A percentile compares a stretch with the other conserved stretches of the same genome.
phyloP scores from a whole-genome alignment of 2,888 invertebrate species.

The Druceiella hillmani region DNA sequence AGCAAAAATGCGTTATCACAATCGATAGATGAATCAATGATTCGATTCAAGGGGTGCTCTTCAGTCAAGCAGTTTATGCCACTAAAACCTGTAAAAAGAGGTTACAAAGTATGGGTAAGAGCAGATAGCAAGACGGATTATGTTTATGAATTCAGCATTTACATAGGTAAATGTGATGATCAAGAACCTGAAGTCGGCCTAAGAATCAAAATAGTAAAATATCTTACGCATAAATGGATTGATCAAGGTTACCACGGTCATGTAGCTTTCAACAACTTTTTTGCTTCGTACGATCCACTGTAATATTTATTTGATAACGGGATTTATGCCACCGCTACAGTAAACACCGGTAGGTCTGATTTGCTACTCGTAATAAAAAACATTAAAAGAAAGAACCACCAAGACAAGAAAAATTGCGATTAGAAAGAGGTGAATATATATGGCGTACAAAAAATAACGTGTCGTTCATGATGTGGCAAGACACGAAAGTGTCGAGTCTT shows the following conservation, averaged over 20 bases:
- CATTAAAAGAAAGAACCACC: slow-evolving; percentile 12
- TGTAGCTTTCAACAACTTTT: slow-evolving; percentile 15
- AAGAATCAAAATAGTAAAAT: slow-evolving; percentile 14
- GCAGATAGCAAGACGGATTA: slow-evolving; percentile 15
- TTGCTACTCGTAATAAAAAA: slow-evolving; percentile 13
- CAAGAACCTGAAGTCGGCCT: slow-evolving; percentile 15
- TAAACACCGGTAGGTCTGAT: slow-evolving; percentile 11
- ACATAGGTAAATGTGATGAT: too few species aligned
- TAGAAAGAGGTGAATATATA: slow-evolving; percentile 7
- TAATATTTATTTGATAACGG: slow-evolving; percentile 13
- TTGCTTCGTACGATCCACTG: slow-evolving; percentile 14
- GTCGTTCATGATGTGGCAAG: slow-evolving; percentile 14
- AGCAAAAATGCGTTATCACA: slow-evolving; percentile 13
- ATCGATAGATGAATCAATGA: slow-evolving; percentile 17
- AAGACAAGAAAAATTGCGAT: too few species aligned
- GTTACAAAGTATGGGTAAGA: slow-evolving; percentile 14
- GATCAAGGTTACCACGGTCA: slow-evolving; percentile 9
- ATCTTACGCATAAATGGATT: slow-evolving; percentile 8
- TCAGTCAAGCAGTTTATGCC: slow-evolving; percentile 15
- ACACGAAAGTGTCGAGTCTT: too few species aligned
- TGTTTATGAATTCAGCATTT: slow-evolving; percentile 15
- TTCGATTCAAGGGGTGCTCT: slow-evolving; percentile 13
- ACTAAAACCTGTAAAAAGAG: slow-evolving; percentile 14
- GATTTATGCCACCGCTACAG: slow-evolving; percentile 15
- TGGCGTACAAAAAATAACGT: slow-evolving; percentile 14